These are phyloP conservation scores for Bhutanitis thaidina DNA, from an alignment of 2,888 invertebrate species.

Conservation along the genomic window DNA sequence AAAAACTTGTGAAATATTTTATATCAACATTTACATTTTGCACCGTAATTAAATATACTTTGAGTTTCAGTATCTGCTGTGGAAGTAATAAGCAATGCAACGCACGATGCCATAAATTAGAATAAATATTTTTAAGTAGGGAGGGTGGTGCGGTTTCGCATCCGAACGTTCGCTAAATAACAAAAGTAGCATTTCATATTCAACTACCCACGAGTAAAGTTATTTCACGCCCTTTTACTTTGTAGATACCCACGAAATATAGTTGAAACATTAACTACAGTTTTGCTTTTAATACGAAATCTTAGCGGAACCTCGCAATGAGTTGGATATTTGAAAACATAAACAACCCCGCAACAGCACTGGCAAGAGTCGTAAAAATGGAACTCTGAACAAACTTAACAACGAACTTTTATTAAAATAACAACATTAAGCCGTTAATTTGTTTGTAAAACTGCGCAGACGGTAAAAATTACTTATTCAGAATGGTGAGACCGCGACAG, in stretches of 20 bases:
- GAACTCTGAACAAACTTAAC: constrained; percentile 60
- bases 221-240: constrained; percentile 16
- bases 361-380: constrained; percentile 64
- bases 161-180: constrained; percentile 32
- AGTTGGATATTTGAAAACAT: constrained; percentile 50
- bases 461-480: constrained; percentile 76
- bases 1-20: no score
- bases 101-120: constrained; percentile 61
- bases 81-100: constrained; percentile 73
- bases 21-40: background rate
- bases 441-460: constrained; percentile 77
- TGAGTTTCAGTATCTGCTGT: constrained; percentile 57
- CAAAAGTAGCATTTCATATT: constrained; percentile 21
- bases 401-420: constrained; percentile 75
- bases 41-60: constrained; percentile 58
- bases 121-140: constrained; percentile 71
- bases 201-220: constrained; percentile 7
- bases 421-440: constrained; percentile 76
- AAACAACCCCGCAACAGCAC: constrained; percentile 59
- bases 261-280: constrained; percentile 18
- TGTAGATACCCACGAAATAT: constrained; percentile 9
- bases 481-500: constrained; percentile 57
- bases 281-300: constrained; percentile 20
- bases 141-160: constrained; percentile 39
- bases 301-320: constrained; percentile 22